A percentile compares a stretch with the other conserved stretches of the same genome.
Conservation (phyloP, 2,888 invertebrate genomes). For the Nephrotoma flavescens region DNA sequence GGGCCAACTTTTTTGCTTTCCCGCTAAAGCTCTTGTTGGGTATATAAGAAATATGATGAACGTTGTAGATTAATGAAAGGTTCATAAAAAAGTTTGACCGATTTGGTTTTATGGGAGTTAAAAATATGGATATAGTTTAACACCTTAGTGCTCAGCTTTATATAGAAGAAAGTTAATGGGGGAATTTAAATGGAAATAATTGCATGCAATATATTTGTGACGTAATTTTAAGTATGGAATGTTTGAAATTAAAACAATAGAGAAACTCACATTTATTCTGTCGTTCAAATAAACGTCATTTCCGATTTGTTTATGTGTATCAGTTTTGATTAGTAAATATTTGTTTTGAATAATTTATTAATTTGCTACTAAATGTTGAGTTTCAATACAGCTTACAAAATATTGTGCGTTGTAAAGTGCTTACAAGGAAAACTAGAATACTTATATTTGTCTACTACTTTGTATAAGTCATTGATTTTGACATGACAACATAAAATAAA, state of each 20-base stretch:
- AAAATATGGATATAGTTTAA: background rate
- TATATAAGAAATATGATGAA: background rate
- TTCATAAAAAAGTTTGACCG: background rate
- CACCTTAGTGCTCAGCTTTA: background rate
- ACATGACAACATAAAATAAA: too few species aligned
- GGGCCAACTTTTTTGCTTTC: background rate
- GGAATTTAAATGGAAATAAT: background rate
- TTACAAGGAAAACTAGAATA: too few species aligned
- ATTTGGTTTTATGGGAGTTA: background rate
- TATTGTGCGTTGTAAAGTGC: too few species aligned
- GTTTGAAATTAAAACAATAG: background rate
- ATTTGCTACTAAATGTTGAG: too few species aligned
- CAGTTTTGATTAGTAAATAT: too few species aligned
- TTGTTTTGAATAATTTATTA: too few species aligned
- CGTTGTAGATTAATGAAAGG: background rate
- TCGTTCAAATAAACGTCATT: too few species aligned
- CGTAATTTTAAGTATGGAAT: background rate
- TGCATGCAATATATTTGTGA: background rate
- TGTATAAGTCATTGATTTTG: too few species aligned
- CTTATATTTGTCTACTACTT: too few species aligned
- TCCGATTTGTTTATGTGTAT: too few species aligned
- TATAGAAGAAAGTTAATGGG: background rate
- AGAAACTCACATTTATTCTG: background rate
- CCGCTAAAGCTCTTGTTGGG: background rate
- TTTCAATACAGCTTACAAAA: too few species aligned